These are phyloP conservation scores for Ellobium chinense DNA, from an alignment of 2,888 invertebrate species.

Conservation along the genomic window DNA sequence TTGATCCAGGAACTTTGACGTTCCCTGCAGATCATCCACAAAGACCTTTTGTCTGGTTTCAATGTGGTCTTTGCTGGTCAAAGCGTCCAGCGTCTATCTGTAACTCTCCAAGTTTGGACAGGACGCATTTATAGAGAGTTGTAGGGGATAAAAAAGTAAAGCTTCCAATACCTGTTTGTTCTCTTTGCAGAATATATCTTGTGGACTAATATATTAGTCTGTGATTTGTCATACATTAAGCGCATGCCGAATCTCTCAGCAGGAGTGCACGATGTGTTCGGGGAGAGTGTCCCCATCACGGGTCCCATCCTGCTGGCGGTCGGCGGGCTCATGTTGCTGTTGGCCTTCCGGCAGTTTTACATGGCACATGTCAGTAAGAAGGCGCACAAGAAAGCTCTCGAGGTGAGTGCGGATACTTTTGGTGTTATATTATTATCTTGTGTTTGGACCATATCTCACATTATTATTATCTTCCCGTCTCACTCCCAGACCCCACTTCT, in stretches of 20 bases:
- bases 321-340: slow-evolving; percentile 31
- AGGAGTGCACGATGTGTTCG: slow-evolving; percentile 44
- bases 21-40: too few species aligned
- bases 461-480: not conserved
- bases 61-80: too few species aligned
- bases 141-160: too few species aligned
- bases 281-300: slow-evolving; percentile 41
- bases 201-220: not conserved
- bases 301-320: slow-evolving; percentile 40
- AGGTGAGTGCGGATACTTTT: not conserved
- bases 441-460: not conserved
- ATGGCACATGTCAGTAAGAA: slow-evolving; percentile 36
- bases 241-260: not conserved
- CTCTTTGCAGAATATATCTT: too few species aligned
- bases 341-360: slow-evolving; percentile 38
- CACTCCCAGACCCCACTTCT: not conserved
- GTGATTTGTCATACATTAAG: not conserved
- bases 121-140: too few species aligned
- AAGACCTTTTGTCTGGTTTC: too few species aligned
- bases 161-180: too few species aligned
- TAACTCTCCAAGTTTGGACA: too few species aligned
- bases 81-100: too few species aligned
- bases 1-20: too few species aligned
- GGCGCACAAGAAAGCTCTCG: not conserved
- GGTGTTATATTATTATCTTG: not conserved